phyloP scores from a whole-genome alignment of 2,797 vertebrate genomes.

The Trematomus bernacchii region DNA sequence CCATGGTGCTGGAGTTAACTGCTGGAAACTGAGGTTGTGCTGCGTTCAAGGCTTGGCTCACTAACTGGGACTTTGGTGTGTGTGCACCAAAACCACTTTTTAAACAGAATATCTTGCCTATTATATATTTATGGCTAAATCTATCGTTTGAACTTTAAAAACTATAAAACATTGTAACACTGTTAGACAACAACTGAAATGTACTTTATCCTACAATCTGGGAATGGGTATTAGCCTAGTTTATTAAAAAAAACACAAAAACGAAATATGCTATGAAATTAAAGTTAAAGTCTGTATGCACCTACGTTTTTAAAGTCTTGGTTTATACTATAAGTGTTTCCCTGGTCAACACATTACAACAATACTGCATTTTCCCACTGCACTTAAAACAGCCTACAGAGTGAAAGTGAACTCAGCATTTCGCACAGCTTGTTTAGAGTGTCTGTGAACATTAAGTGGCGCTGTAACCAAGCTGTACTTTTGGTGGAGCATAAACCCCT shows the following conservation, averaged over 20 bases:
- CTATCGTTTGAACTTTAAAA: background rate
- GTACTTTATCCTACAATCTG: no score
- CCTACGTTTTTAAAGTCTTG: no score
- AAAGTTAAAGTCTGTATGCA: background rate
- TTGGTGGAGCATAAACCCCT: slow-evolving; percentile 34
- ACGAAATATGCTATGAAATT: no score
- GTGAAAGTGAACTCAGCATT: background rate
- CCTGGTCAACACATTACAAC: background rate
- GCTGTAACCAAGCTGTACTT: slow-evolving; percentile 54
- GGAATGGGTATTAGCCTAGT: no score
- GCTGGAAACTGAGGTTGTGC: background rate
- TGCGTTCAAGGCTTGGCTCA: slow-evolving; percentile 4
- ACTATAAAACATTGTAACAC: no score
- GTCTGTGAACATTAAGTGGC: slow-evolving; percentile 60
- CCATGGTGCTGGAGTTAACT: slow-evolving; percentile 32
- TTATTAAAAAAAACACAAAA: no score
- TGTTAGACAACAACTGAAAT: no score
- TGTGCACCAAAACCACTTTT: background rate
- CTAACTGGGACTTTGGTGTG: background rate
- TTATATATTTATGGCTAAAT: background rate
- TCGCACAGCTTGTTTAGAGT: background rate
- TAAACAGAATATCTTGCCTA: no score
- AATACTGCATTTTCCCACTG: no score
- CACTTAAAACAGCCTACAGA: background rate
- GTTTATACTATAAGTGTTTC: no score